Base-by-base conservation (phyloP, 2,888 invertebrate species). In the Orchesella flavescens region DNA sequence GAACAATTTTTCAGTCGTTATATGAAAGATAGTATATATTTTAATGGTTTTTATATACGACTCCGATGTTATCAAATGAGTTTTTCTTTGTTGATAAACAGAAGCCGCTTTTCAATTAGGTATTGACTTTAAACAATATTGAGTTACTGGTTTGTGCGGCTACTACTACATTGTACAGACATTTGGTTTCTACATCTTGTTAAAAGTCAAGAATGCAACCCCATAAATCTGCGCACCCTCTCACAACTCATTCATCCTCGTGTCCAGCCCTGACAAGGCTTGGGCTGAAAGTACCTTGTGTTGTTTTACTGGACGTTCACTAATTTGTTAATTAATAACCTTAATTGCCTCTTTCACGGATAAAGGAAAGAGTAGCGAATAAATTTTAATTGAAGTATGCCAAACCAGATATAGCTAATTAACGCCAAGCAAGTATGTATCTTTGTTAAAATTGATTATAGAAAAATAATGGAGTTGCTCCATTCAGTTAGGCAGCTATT, bases 321-420 rank as follows among this genome's bases (percentile, higher is more conserved):
- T 34, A 73, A 73, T 59, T 34, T 59, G 59, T 21, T 73, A 59
- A 73, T 73, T 73, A 73, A 10, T 43, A 73, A 61, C 59, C 73
- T 73, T 73, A 73, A 73, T 73, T 73, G 15, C 73, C 23, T n/a
- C 4, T 17, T 43, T 59, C 1, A 17, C 9, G 57, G 72, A 61
- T 73, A 61, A 55, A 17, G 17, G 3, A n/a, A 53, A 53, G 13
- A 57, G 19, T n/a, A 57, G 19, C n/a, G 17, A 57, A n/a, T 57
- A 19, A 57, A 19, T 17, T 19, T 57, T 17, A 57, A 10, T 19
- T 19, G 19, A 57, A 5, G 57, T 34, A 34, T 7, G 34, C 34
- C 34, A 4, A 34, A 34, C 34, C 2, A 2, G 53, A 53, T 15
- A 17, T 5, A 53, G 53, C 17, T 53, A 53, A 53, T 53, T 53